Evolutionary conservation across 2,797 vertebrate species (phyloP).

Genomic region (Alauda arvensis): DNA sequence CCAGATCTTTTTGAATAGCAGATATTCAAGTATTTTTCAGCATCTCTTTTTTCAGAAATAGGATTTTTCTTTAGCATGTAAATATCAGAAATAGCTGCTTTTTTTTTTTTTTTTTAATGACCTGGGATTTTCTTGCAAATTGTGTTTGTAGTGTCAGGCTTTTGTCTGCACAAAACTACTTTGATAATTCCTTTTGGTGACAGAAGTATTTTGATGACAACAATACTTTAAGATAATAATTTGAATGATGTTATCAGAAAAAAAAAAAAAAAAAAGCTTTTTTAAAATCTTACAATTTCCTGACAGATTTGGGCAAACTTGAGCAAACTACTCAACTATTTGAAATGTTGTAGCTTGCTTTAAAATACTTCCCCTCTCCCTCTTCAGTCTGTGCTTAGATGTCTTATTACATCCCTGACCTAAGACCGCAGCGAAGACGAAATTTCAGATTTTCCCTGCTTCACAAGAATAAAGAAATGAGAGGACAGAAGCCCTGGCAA

Average conservation of each 20-base stretch:
- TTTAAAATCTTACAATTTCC: neutral
- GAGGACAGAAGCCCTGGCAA: neutral
- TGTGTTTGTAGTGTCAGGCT: neutral
- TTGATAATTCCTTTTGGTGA: neutral
- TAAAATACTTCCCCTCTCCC: neutral
- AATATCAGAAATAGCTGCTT: neutral
- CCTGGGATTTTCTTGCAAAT: neutral
- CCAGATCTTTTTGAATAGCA: neutral
- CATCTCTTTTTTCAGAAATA: neutral
- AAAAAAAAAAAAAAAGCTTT: neutral
- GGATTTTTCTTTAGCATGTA: neutral
- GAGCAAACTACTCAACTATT: neutral
- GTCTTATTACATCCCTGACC: neutral
- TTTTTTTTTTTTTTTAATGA: neutral
- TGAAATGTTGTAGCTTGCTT: neutral
- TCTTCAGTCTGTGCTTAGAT: neutral
- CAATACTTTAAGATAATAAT: neutral
- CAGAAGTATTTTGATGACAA: neutral
- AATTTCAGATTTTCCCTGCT: neutral
- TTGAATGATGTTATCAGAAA: neutral
- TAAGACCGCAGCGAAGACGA: accelerated
- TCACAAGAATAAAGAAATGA: neutral
- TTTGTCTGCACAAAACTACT: neutral
- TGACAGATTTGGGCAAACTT: neutral
- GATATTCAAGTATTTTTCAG: neutral